phyloP scores from a whole-genome alignment of 1,140 invertebrate genomes.

The Calephelis virginiensis region DNA sequence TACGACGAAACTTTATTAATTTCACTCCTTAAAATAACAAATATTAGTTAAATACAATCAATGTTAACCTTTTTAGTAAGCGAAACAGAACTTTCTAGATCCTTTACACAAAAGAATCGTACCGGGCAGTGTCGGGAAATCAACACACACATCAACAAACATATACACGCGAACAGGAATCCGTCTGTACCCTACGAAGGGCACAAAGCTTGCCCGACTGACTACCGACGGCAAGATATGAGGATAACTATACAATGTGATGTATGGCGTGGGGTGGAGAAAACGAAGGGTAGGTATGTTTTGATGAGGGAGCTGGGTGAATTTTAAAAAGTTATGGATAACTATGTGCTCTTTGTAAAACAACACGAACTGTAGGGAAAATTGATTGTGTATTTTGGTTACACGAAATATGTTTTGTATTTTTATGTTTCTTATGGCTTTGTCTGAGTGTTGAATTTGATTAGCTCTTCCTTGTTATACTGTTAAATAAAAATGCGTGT shows the following conservation, averaged over 20 bases:
- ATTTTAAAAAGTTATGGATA: slow-evolving; percentile 25
- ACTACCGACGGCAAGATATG: slow-evolving; percentile 57
- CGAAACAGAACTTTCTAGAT: slow-evolving; percentile 2
- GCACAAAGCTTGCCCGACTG: slow-evolving; percentile 65
- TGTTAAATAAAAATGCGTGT: too few species aligned
- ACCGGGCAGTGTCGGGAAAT: slow-evolving; percentile 68
- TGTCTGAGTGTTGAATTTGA: too few species aligned
- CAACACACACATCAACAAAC: slow-evolving; percentile 65
- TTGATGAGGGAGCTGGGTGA: slow-evolving; percentile 21
- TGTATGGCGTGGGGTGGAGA: slow-evolving; percentile 22
- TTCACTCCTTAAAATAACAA: too few species aligned
- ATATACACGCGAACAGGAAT: slow-evolving; percentile 30
- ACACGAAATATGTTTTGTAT: too few species aligned
- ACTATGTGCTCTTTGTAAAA: slow-evolving; percentile 5
- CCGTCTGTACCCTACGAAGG: slow-evolving; percentile 54
- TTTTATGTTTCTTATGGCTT: too few species aligned
- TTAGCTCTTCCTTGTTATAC: too few species aligned
- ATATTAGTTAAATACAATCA: too few species aligned
- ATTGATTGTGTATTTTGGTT: not conserved
- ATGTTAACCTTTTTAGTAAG: too few species aligned
- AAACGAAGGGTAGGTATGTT: slow-evolving; percentile 17
- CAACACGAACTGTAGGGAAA: slow-evolving; percentile 5
- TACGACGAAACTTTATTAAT: too few species aligned
- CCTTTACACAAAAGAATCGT: slow-evolving; percentile 27
- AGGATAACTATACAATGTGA: slow-evolving; percentile 32